Evolutionary conservation across 2,888 invertebrate genomes (phyloP).

Genomic region (Cephus sareptanus): DNA sequence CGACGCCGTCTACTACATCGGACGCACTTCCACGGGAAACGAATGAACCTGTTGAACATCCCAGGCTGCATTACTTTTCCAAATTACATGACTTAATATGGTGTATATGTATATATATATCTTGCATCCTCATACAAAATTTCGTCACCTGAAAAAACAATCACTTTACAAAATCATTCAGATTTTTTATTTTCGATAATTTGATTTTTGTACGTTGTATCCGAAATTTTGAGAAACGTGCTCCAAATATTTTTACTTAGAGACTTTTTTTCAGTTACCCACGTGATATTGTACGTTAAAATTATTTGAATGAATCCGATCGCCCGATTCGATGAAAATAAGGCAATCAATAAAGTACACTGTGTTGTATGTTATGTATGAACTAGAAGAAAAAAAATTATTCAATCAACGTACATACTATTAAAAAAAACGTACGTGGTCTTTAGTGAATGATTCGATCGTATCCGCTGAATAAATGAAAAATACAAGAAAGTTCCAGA

Average conservation of each 20-base stretch:
- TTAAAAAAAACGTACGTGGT: not conserved
- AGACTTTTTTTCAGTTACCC: too few relatives aligned
- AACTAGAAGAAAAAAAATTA: not conserved
- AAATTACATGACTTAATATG: not conserved
- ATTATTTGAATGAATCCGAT: not conserved
- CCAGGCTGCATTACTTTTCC: not conserved
- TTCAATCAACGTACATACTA: not conserved
- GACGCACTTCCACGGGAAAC: conserved; percentile 2
- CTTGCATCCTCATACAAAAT: not conserved
- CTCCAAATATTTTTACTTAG: too few relatives aligned
- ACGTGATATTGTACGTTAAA: not conserved
- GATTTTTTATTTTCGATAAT: too few relatives aligned
- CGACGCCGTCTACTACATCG: not conserved
- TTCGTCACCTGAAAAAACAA: too few relatives aligned
- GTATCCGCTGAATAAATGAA: not conserved
- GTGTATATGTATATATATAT: not conserved
- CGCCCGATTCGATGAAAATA: not conserved
- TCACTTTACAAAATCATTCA: too few relatives aligned
- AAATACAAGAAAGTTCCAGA: not conserved
- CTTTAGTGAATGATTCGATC: not conserved
- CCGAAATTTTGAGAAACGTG: too few relatives aligned
- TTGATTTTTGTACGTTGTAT: too few relatives aligned
- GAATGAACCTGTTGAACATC: not conserved
- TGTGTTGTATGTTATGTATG: not conserved
- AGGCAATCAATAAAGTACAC: not conserved